Evolutionary conservation across 2,113 vertebrate genomes (phyloP).

Genomic region (Poecilia latipinna): DNA sequence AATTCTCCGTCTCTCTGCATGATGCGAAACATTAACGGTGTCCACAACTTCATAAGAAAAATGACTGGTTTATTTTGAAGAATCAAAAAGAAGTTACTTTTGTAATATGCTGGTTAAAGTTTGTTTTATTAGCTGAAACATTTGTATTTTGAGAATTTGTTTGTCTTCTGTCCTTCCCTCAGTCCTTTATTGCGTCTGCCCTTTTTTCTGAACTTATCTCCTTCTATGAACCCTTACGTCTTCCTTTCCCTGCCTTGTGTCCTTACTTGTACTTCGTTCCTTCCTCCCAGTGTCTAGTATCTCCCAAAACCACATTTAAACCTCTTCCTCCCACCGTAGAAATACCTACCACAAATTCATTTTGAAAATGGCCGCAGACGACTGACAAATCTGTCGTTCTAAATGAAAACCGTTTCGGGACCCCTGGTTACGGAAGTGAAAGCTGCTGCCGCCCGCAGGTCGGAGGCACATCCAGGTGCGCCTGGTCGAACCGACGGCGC

Average conservation of each 20-base stretch:
- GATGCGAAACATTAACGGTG: background rate
- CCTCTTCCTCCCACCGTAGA: background rate
- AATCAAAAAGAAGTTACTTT: background rate
- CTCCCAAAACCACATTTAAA: background rate
- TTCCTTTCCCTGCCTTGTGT: background rate
- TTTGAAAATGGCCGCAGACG: background rate
- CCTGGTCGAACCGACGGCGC: constrained; percentile 77
- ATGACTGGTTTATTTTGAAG: background rate
- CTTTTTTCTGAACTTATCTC: no score
- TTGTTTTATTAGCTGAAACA: background rate
- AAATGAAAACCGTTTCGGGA: background rate
- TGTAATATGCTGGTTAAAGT: background rate
- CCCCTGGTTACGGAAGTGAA: background rate
- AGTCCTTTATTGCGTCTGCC: background rate
- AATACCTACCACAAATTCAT: background rate
- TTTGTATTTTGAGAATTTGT: background rate
- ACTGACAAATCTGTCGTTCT: background rate
- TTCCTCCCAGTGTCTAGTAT: background rate
- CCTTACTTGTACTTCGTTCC: background rate
- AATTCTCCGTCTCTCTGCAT: background rate
- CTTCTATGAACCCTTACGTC: background rate
- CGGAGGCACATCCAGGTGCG: constrained; percentile 83
- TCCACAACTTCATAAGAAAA: background rate
- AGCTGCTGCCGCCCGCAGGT: constrained; percentile 55
- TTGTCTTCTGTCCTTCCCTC: background rate